Base-by-base conservation (phyloP, 2,888 invertebrate genomes). In the Kryphioiulus occultus region DNA sequence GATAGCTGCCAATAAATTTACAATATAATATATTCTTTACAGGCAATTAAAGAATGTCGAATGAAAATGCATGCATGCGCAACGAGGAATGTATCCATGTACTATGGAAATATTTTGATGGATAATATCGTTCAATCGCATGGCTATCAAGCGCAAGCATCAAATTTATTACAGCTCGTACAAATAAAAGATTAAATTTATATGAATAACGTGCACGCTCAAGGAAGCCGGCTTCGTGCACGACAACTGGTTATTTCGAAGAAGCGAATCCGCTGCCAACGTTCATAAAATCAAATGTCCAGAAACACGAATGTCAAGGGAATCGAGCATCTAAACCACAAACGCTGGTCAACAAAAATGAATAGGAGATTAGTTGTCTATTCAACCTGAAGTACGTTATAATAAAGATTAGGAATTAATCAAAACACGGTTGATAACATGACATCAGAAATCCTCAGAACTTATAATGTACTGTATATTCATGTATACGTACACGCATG, bases 1-100 rank as follows among this genome's bases (percentile, higher is more conserved):
- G 68, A 26, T 68, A 26, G 26, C 26, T 5, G 12, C 26, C 22
- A 68, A 68, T 68, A 68, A 68, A 68, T 68, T 26, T 26, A 68
- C 68, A 68, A 26, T 68, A 7, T 68, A 68, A 68, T 26, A 68
- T 5, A 68, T 68, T 68, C 68, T 68, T 68, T 68, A 26, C 68
- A 68, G 68, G 68, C 68, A 68, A 68, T 68, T 68, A 68, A 68
- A 68, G 22, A 1, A 68, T 68, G 68, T 68, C 68, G 68, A n/a
- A 26, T 9, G 26, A 12, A 68, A 26, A 68, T 68, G n/a, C 22
- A 26, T 26, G 68, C 53, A 53, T 15, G 44, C 44, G 10, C 4
- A 44, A 44, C 44, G 17, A 53, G 19, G 7, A 53, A 53, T 19
- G 53, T 2, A 17, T 5, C 5, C 39, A 47, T 15, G 10, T 59